Conservation (phyloP, 2,797 vertebrate genomes). For the Natrix natrix region DNA sequence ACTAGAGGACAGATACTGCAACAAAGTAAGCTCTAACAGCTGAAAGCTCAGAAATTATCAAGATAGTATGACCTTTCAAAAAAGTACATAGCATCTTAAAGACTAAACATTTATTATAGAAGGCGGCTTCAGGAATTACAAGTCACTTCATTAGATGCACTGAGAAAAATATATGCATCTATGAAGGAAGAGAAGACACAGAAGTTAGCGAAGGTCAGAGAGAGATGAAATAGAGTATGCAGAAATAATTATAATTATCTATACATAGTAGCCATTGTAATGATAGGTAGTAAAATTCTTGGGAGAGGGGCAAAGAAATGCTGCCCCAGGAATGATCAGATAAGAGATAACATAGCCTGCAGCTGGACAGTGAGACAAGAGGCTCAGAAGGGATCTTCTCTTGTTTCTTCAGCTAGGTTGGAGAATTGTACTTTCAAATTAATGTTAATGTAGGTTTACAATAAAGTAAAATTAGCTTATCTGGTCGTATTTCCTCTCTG, state of each 20-base stretch:
- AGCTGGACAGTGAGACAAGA: too few species aligned
- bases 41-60: not conserved
- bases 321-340: not conserved
- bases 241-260: not conserved
- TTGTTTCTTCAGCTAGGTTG: not conserved
- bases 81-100: not conserved
- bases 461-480: not conserved
- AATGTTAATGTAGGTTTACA: not conserved
- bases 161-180: not conserved
- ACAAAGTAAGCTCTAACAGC: not conserved
- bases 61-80: not conserved
- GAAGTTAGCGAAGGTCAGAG: not conserved
- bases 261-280: not conserved
- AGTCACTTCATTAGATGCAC: not conserved
- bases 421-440: not conserved
- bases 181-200: not conserved
- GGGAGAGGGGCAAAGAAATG: not conserved
- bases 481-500: not conserved
- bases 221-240: not conserved
- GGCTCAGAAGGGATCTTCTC: not conserved
- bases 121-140: not conserved
- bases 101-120: not conserved
- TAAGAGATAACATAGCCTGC: not conserved
- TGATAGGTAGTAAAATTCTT: not conserved
- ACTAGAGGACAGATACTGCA: not conserved